phyloP scores from a whole-genome alignment of 2,888 invertebrate genomes.

The Drosophila monieri region DNA sequence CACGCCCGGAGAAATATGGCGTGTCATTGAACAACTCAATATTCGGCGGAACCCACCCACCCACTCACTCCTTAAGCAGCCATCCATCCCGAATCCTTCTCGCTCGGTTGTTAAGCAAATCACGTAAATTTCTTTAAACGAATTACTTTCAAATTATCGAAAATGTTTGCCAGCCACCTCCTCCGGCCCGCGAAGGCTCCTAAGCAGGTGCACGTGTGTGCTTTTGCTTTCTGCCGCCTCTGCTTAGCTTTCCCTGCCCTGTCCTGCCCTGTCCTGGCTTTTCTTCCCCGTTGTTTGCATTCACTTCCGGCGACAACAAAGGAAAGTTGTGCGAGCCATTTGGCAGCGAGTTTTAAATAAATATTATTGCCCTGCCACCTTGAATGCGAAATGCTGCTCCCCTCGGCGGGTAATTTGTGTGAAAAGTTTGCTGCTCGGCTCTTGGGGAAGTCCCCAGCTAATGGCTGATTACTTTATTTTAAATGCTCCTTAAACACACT shows the following conservation, averaged over 20 bases:
- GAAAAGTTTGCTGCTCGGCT: constrained; percentile 59
- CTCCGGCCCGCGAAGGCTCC: not conserved
- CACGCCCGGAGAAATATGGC: constrained; percentile 54
- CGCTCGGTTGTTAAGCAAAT: constrained; percentile 69
- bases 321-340: constrained; percentile 32
- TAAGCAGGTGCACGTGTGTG: constrained; percentile 32
- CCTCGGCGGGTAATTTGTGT: constrained; percentile 64
- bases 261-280: too few relatives aligned
- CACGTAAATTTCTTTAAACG: constrained; percentile 71
- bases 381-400: constrained; percentile 31
- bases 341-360: constrained; percentile 62
- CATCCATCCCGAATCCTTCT: constrained; percentile 2
- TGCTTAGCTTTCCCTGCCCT: not conserved
- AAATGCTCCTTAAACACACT: not conserved
- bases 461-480: not conserved
- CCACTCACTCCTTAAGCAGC: constrained; percentile 17
- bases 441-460: constrained; percentile 2
- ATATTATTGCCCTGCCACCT: constrained; percentile 56
- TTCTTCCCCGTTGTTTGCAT: constrained; percentile 16
- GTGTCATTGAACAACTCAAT: constrained; percentile 74
- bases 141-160: constrained; percentile 74
- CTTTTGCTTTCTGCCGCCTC: constrained; percentile 20
- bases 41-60: constrained; percentile 32
- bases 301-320: constrained; percentile 13
- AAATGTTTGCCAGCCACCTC: constrained; percentile 21